Percentiles rank a stretch among this genome's conserved stretches.
Evolutionary conservation across 2,797 vertebrate species (phyloP).

Genomic region (Anguilla obscura): DNA sequence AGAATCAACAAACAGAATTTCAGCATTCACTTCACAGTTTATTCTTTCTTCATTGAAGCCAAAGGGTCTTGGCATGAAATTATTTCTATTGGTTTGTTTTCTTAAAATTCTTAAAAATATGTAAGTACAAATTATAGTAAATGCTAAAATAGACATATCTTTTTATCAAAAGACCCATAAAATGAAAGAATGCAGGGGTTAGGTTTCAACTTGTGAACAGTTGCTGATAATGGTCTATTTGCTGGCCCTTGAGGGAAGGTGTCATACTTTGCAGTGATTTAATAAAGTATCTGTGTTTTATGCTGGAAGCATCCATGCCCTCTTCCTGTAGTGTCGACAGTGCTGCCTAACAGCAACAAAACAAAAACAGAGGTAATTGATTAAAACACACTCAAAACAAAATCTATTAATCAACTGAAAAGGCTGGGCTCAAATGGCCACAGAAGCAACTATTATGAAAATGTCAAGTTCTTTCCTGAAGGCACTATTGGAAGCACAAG

Average conservation of each 20-base stretch:
- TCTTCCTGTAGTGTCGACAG: conserved; percentile 84
- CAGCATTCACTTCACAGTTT: neutral
- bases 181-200: neutral
- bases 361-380: conserved; percentile 23
- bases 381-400: neutral
- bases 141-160: neutral
- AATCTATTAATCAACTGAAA: neutral
- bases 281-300: conserved; percentile 80
- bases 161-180: neutral
- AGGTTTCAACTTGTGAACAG: conserved; percentile 54
- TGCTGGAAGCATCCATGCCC: conserved; percentile 73
- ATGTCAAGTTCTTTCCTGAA: neutral
- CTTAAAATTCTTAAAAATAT: neutral
- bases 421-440: neutral
- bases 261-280: conserved; percentile 71
- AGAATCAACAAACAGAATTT: conserved; percentile 10
- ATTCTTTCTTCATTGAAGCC: neutral
- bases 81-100: neutral
- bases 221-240: conserved; percentile 76
- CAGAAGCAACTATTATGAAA: neutral
- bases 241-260: conserved; percentile 77
- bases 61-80: neutral
- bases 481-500: neutral
- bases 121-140: neutral
- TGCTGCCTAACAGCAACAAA: conserved; percentile 75